Evolutionary conservation across 2,797 vertebrate species (phyloP).

Genomic region (Enteromius unitaeniatus): DNA sequence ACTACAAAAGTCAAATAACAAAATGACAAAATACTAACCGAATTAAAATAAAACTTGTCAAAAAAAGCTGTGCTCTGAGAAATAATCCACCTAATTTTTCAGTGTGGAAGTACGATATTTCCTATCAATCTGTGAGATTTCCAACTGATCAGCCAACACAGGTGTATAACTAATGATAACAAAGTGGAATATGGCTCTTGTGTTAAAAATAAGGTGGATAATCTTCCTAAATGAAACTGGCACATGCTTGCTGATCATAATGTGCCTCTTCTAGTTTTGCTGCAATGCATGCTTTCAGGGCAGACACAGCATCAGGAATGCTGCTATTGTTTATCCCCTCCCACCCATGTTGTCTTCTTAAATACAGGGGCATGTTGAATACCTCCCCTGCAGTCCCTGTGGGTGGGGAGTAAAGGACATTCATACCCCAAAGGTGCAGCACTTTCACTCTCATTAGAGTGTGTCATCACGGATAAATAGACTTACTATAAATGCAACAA

Average conservation of each 20-base stretch:
- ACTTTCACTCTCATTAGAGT: conserved; percentile 55
- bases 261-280: conserved; percentile 5
- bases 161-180: background rate
- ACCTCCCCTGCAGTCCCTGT: conserved; percentile 12
- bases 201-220: background rate
- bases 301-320: background rate
- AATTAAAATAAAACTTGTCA: background rate
- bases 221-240: conserved; percentile 14
- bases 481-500: conserved; percentile 57
- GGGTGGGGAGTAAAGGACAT: conserved; percentile 38
- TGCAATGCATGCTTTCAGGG: background rate
- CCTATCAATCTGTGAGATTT: background rate
- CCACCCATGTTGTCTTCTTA: conserved; percentile 35
- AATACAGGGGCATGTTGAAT: conserved; percentile 23
- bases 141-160: background rate
- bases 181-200: background rate
- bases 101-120: background rate
- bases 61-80: background rate
- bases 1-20: no score
- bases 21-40: background rate
- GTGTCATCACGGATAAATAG: conserved; percentile 47
- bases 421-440: conserved; percentile 29
- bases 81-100: background rate
- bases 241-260: conserved; percentile 21
- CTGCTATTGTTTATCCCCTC: conserved; percentile 22